These are phyloP conservation scores for Syrista parreyssii DNA, from an alignment of 2,888 invertebrate genomes.

Conservation along the genomic window DNA sequence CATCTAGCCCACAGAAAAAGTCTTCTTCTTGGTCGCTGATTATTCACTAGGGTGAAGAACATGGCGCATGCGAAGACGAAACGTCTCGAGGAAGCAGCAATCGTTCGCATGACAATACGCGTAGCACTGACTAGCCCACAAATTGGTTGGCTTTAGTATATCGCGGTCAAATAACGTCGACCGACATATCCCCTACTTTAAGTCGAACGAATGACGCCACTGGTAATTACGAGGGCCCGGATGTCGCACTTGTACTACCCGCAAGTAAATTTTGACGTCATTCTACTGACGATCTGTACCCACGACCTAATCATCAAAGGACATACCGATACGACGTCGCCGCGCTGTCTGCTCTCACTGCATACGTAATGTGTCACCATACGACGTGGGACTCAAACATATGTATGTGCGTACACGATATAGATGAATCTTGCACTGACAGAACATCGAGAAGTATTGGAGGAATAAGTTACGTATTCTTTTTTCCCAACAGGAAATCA, in stretches of 20 bases:
- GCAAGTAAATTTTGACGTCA: background rate
- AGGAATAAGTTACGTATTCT: too few relatives aligned
- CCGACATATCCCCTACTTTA: slow-evolving; percentile 26
- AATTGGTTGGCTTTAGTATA: slow-evolving; percentile 34
- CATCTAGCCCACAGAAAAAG: slow-evolving; percentile 28
- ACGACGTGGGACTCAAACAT: too few relatives aligned
- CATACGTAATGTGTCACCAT: too few relatives aligned
- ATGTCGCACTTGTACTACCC: slow-evolving; percentile 6
- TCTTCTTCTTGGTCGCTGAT: background rate
- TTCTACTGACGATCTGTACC: background rate
- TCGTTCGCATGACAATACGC: slow-evolving; percentile 35
- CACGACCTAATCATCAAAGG: background rate
- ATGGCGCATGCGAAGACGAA: slow-evolving; percentile 16
- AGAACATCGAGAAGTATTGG: too few relatives aligned
- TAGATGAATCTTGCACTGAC: too few relatives aligned
- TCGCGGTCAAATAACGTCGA: slow-evolving; percentile 34
- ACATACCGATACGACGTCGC: background rate
- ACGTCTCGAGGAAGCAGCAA: slow-evolving; percentile 22
- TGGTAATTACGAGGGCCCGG: slow-evolving; percentile 29
- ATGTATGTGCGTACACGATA: too few relatives aligned
- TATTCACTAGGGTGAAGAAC: slow-evolving; percentile 29
- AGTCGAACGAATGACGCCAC: slow-evolving; percentile 46
- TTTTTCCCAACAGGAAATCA: too few relatives aligned
- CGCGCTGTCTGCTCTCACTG: too few relatives aligned
- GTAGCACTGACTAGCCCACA: slow-evolving; percentile 43